Conservation (phyloP, 2,888 invertebrate genomes). For the Philopedon plagiatum region DNA sequence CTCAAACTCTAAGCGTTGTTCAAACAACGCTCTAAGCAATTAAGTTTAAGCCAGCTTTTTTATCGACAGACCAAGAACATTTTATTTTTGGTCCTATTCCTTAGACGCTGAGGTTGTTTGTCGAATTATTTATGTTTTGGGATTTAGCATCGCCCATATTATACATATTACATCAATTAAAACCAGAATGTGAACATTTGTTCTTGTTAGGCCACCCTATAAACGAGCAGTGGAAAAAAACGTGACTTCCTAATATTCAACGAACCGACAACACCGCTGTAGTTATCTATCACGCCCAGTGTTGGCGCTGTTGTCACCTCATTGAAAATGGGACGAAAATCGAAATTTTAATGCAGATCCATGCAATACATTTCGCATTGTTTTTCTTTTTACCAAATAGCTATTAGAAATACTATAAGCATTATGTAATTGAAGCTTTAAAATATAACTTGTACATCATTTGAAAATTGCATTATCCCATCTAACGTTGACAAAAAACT, state of each 20-base stretch:
- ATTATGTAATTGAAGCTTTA: background rate
- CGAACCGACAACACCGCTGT: constrained; percentile 17
- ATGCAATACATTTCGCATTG: background rate
- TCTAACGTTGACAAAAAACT: background rate
- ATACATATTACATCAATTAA: too few species aligned
- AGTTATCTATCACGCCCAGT: constrained; percentile 14
- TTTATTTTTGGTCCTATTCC: too few species aligned
- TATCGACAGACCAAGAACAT: too few species aligned
- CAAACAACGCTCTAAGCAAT: too few species aligned
- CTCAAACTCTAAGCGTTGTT: too few species aligned
- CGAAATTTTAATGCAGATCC: constrained; percentile 28
- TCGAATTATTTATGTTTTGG: too few species aligned
- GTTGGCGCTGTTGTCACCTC: constrained; percentile 37
- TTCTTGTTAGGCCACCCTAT: background rate
- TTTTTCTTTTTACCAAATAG: background rate
- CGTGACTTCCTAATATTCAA: background rate
- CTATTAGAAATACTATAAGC: background rate
- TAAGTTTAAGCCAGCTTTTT: too few species aligned
- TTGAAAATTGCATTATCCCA: background rate
- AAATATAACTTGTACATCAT: background rate
- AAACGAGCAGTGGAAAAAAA: background rate
- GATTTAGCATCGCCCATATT: too few species aligned
- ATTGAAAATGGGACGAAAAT: constrained; percentile 42
- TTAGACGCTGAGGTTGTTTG: too few species aligned
- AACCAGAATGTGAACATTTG: too few species aligned